These are phyloP conservation scores for Tethya wilhelma DNA, from an alignment of 37 sponge, comb jelly and placozoan species.

Conservation along the genomic window DNA sequence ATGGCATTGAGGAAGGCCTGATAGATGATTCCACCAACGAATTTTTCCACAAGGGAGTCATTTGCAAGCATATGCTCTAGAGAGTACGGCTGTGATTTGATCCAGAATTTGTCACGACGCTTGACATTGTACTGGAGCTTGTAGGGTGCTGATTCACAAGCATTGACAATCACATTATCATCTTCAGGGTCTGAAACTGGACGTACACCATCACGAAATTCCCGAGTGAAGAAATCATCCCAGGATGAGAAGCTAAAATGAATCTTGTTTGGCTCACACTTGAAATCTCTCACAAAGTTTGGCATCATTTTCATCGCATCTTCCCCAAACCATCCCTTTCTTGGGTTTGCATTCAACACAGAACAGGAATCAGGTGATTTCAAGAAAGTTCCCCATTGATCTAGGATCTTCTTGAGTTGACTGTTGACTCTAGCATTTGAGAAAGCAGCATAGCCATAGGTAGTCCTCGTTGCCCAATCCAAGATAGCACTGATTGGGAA, in stretches of 20 bases:
- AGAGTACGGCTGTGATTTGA: constrained; percentile 43
- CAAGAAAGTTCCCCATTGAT: constrained; percentile 36
- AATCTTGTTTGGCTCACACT: constrained; percentile 12
- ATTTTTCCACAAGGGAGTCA: constrained; percentile 15
- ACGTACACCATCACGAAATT: constrained; percentile 40
- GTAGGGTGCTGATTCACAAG: constrained; percentile 57
- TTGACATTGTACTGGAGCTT: constrained; percentile 16
- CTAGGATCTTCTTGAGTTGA: constrained; percentile 41
- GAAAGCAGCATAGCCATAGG: constrained; percentile 46
- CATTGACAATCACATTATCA: constrained; percentile 32
- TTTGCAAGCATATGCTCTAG: constrained; percentile 17
- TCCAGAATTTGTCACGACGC: constrained; percentile 26
- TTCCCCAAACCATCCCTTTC: constrained; percentile 32
- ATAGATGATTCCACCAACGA: no score
- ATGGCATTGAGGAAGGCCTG: constrained; percentile 57
- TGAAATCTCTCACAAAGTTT: constrained; percentile 7
- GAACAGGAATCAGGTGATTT: constrained; percentile 34
- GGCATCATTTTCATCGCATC: constrained; percentile 31
- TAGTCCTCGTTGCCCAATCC: constrained; percentile 47
- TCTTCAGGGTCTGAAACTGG: constrained; percentile 40
- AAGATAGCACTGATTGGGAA: constrained; percentile 64
- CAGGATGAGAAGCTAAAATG: constrained; percentile 52
- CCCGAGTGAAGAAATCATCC: constrained; percentile 51
- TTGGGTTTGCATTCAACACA: constrained; percentile 9
- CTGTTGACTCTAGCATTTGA: constrained; percentile 32